Percentiles rank a stretch among this genome's conserved stretches.
These are phyloP conservation scores for Brachyhypopomus occidentalis DNA, from an alignment of 2,113 vertebrate species.

Conservation along the genomic window DNA sequence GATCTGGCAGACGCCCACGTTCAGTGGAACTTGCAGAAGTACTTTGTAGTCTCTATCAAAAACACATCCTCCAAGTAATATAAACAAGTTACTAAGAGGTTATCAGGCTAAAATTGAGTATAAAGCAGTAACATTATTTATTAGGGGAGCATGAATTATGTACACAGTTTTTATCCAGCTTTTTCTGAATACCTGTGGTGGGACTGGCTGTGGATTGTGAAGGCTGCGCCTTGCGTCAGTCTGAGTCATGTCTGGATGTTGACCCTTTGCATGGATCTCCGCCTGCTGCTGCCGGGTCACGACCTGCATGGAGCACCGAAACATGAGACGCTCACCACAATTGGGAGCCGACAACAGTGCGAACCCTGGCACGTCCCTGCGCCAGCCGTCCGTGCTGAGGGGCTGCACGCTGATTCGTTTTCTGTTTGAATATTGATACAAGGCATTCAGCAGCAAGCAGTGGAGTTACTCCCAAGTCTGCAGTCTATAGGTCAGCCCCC, in stretches of 20 bases:
- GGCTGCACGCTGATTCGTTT: too few relatives aligned
- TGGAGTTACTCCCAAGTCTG: too few relatives aligned
- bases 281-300: neutral
- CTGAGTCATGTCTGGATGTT: slow-evolving; percentile 31
- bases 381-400: too few relatives aligned
- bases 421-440: too few relatives aligned
- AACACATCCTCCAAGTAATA: too few relatives aligned
- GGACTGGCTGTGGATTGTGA: slow-evolving; percentile 39
- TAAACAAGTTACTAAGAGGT: too few relatives aligned
- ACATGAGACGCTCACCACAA: slow-evolving; percentile 23
- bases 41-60: too few relatives aligned
- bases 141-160: neutral
- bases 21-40: too few relatives aligned
- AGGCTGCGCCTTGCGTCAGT: slow-evolving; percentile 15
- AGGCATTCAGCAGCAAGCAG: too few relatives aligned
- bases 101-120: too few relatives aligned
- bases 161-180: slow-evolving; percentile 1
- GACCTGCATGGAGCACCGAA: slow-evolving; percentile 20
- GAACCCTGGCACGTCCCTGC: neutral
- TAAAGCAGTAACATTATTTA: neutral
- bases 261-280: slow-evolving; percentile 50
- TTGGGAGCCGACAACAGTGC: neutral
- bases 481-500: too few relatives aligned
- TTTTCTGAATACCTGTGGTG: neutral
- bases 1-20: too few relatives aligned